A percentile compares a stretch with the other conserved stretches of the same genome.
phyloP scores from a whole-genome alignment of 1,140 invertebrate species.

The Venturia canescens region DNA sequence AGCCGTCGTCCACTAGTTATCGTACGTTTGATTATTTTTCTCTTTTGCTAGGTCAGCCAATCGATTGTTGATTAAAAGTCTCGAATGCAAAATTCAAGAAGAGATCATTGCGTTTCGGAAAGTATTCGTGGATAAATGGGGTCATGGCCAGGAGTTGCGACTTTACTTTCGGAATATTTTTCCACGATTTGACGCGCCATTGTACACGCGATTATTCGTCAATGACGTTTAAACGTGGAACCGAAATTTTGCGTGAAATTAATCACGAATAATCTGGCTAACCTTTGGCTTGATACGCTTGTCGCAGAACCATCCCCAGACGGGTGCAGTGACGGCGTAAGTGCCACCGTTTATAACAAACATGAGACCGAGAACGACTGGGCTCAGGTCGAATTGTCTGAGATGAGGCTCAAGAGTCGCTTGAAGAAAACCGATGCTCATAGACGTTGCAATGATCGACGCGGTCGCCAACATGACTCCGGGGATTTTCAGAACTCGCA shows the following conservation, averaged over 20 bases:
- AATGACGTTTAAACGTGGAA: neutral
- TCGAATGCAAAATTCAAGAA: too few relatives aligned
- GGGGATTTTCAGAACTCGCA: constrained; percentile 82
- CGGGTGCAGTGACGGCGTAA: constrained; percentile 88
- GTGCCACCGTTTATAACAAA: constrained; percentile 92
- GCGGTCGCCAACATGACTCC: constrained; percentile 82
- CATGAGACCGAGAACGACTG: constrained; percentile 88
- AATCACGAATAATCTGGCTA: constrained; percentile 28
- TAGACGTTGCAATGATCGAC: constrained; percentile 85
- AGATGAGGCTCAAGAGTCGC: constrained; percentile 90
- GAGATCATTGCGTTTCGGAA: too few relatives aligned
- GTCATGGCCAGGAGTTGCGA: too few relatives aligned
- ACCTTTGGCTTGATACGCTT: constrained; percentile 81
- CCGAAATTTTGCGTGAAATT: neutral
- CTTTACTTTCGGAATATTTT: too few relatives aligned
- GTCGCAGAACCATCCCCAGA: constrained; percentile 90
- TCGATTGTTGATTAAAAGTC: neutral
- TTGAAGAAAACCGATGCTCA: constrained; percentile 89
- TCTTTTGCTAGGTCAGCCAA: neutral
- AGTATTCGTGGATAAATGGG: too few relatives aligned
- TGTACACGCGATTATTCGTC: neutral
- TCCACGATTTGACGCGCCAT: neutral
- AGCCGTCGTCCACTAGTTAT: neutral
- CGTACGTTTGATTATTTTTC: neutral
- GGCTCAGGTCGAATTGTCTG: constrained; percentile 84